Evolutionary conservation across 2,113 vertebrate genomes (phyloP).

Genomic region (Morphnarchus princeps): DNA sequence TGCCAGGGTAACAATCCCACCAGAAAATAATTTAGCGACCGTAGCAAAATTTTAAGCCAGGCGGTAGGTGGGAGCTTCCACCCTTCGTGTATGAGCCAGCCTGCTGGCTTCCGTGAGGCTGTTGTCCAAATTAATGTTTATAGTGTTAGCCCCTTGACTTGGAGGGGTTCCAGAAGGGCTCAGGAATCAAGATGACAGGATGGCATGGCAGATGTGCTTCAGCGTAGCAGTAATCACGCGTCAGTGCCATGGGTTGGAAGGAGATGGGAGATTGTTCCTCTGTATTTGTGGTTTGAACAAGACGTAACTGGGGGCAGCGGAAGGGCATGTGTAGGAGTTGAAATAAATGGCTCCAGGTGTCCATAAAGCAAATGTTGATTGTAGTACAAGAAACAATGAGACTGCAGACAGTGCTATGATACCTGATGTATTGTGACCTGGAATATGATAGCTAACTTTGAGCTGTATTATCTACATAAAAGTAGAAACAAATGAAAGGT

Average conservation of each 20-base stretch:
- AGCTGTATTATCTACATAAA: neutral
- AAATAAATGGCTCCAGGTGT: neutral
- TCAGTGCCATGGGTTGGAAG: neutral
- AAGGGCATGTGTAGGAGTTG: neutral
- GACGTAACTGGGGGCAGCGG: neutral
- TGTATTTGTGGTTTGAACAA: rapidly evolving
- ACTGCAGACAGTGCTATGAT: neutral
- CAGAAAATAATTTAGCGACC: neutral
- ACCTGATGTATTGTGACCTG: neutral
- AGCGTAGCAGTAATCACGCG: rapidly evolving
- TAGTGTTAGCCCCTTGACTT: neutral
- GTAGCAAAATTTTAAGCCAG: neutral
- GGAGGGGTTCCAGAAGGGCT: neutral
- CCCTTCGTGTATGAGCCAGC: rapidly evolving
- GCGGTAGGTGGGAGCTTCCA: rapidly evolving
- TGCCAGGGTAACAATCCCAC: rapidly evolving
- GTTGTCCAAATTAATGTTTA: neutral
- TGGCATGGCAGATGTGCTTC: neutral
- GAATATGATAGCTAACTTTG: neutral
- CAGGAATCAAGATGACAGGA: neutral
- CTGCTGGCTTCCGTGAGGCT: neutral
- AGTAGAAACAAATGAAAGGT: neutral
- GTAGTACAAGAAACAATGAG: neutral
- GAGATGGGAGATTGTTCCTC: neutral
- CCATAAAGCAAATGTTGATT: neutral